Evolutionary conservation across 2,888 invertebrate genomes (phyloP), one percentile per base, ranked within the genome.

Genomic region (Mimas tiliae): DNA sequence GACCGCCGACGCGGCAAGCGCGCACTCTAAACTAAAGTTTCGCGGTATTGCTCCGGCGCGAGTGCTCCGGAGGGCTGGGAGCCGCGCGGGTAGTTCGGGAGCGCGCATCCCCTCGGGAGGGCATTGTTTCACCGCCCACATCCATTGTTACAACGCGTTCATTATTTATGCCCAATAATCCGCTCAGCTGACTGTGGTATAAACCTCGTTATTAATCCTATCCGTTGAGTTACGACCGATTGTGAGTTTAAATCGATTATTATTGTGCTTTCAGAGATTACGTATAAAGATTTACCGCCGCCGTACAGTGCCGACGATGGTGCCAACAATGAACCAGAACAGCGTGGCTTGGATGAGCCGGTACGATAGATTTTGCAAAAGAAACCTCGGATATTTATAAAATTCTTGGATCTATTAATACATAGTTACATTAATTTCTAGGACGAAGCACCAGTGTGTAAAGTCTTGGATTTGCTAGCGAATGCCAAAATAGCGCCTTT

Each of bases 271-370:
- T 64, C 90, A 93, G 93, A 89, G 80, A 82, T 89, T 70, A 80
- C 84, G 70, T 79, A 84, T 72, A 93, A 91, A 80, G 91, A 91
- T 67, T 81, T 85, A 72, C 92, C 92, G 76, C 92, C 92, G 69
- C 91, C 92, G 48, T 91, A 92, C 76, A 82, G 83, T 76, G 90
- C 88, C 78, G 87, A 85, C 76, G 88, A 86, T 72, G 79, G 74
- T 68, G 75, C 71, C 69, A 80, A 79, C 73, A 72, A 73, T 69
- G 75, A 69, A 70, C 76, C 73, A 65, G 74, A 72, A 67, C 74
- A 68, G 63, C 77, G 72, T 70, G 78, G 71, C 72, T 72, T 79
- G 58, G 74, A 74, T 72, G 77, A 82, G 71, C 78, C 81, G 83
- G 86, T 86, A 81, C 16, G 72, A 71, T 71, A 70, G 68, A 74